Conservation (phyloP, 1,140 invertebrate species). For the Trichonephila inaurata region DNA sequence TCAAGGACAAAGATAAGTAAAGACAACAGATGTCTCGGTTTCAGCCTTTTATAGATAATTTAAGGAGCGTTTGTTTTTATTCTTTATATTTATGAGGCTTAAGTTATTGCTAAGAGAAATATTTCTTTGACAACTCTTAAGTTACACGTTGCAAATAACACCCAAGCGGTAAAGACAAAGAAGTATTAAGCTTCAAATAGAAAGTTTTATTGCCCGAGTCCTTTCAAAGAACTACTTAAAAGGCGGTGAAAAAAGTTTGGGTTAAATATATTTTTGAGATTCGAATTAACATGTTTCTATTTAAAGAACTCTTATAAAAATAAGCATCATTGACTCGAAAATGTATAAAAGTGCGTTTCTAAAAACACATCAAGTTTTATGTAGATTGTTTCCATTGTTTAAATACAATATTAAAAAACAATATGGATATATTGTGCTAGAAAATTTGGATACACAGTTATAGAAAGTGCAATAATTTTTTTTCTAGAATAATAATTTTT, state of each 20-base stretch:
- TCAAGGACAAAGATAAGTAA: constrained; percentile 28
- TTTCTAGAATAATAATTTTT: too few relatives aligned
- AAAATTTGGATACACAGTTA: too few relatives aligned
- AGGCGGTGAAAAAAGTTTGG: background rate
- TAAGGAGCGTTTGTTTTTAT: constrained; percentile 37
- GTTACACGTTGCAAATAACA: background rate
- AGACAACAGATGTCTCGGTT: background rate
- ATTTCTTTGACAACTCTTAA: constrained; percentile 17
- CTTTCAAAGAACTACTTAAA: background rate
- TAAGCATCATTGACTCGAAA: too few relatives aligned
- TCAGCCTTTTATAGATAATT: constrained; percentile 6
- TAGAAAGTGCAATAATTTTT: too few relatives aligned
- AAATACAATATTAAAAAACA: too few relatives aligned
- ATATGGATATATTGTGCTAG: too few relatives aligned
- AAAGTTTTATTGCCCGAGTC: background rate
- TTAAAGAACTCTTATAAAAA: too few relatives aligned
- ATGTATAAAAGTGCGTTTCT: too few relatives aligned
- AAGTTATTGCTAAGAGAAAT: background rate
- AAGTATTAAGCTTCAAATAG: background rate
- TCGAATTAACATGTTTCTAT: too few relatives aligned
- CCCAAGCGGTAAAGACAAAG: background rate
- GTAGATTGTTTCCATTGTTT: too few relatives aligned
- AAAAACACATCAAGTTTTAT: too few relatives aligned
- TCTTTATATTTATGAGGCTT: constrained; percentile 14
- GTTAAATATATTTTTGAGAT: too few relatives aligned